Percentiles rank a stretch among this genome's conserved stretches.
phyloP scores from a whole-genome alignment of 2,888 invertebrate genomes.

The Disparrhopalites patrizii region DNA sequence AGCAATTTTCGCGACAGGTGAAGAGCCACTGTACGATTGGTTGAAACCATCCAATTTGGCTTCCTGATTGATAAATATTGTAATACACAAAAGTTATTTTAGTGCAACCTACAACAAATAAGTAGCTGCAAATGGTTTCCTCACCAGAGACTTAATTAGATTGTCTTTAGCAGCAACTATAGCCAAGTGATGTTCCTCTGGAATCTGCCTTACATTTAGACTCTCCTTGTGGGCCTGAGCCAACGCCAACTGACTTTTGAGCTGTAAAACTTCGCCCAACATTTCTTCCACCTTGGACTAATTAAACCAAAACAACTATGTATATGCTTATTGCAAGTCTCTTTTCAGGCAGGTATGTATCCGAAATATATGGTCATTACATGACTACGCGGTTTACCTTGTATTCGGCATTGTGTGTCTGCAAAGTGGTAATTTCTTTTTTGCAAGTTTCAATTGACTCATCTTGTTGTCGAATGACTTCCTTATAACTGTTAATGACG shows the following conservation, averaged over 20 bases:
- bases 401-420: slow-evolving; percentile 33
- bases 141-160: slow-evolving; percentile 58
- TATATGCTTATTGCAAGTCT: background rate
- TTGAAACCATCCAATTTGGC: slow-evolving; percentile 3
- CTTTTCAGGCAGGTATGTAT: background rate
- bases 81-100: background rate
- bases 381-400: too few relatives aligned
- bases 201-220: slow-evolving; percentile 29
- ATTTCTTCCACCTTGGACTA: slow-evolving; percentile 43
- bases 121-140: slow-evolving; percentile 1
- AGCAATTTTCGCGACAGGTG: slow-evolving; percentile 31
- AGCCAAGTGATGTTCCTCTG: slow-evolving; percentile 36
- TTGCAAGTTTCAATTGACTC: slow-evolving; percentile 41
- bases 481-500: slow-evolving; percentile 46
- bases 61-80: background rate
- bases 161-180: slow-evolving; percentile 70
- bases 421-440: slow-evolving; percentile 35
- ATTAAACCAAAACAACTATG: background rate
- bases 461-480: slow-evolving; percentile 46
- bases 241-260: slow-evolving; percentile 47
- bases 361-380: background rate
- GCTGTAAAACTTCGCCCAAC: slow-evolving; percentile 39
- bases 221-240: slow-evolving; percentile 45
- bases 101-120: background rate
- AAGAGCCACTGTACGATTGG: background rate